Base-by-base conservation (phyloP, 2,888 invertebrate species). In the Diplolepis rosae region DNA sequence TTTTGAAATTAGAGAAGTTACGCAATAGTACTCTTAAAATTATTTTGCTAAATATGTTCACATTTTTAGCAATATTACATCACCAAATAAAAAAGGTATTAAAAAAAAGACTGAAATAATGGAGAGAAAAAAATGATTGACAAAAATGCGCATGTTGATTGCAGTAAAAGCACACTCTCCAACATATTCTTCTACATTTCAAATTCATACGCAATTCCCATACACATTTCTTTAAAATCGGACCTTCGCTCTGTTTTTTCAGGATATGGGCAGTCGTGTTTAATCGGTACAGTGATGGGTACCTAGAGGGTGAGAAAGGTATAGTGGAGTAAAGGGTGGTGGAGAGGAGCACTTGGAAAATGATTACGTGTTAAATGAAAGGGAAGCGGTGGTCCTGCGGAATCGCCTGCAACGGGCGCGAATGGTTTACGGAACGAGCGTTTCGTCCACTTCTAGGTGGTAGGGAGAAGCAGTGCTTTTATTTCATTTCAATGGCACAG, bases 401-500 rank as follows among this genome's bases (percentile, higher is more conserved):
- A 61, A 61, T 68, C 65, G 76, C n/a, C n/a, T n/a, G n/a, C n/a
- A n/a, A n/a, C n/a, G n/a, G n/a, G n/a, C n/a, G n/a, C 75, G 72
- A 77, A 77, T 72, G 73, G 75, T 54, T 68, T 39, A 68, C 56
- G 68, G 54, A 73, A 69, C 71, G 76, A 75, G 70, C 68, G 69
- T 74, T 68, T 35, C 65, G 78, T 76, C 71, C 76, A 74, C 72
- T 77, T 69, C 35, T 18, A 54, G 69, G 69, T 68, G 56, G 70
- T 69, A 71, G 77, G 74, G 70, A 74, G 71, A 73, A 71, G 78
- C 79, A 71, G 83, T 84, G 87, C 86, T 87, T 87, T 87, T 87
- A 88, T 88, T 88, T 87, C 85, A 87, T 88, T 87, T 86, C 85
- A 87, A 88, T 87, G 87, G 87, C 81, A 84, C 81, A 81, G 81